Evolutionary conservation across 2,113 vertebrate genomes (phyloP), one percentile per base, ranked within the genome.

Genomic region (Aegotheles bennettii): DNA sequence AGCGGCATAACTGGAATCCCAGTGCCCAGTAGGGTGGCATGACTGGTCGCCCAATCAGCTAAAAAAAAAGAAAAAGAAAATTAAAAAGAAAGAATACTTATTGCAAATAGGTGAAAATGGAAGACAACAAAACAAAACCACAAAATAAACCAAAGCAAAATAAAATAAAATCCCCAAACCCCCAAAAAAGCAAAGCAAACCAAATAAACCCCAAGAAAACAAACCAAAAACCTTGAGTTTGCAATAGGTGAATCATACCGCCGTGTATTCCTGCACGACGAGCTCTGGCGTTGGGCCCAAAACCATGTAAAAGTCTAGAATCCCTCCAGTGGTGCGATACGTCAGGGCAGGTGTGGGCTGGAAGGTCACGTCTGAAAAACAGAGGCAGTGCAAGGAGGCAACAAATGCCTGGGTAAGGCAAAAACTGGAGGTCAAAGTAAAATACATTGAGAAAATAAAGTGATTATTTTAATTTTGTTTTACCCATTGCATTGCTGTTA

Each of bases 401-500:
- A 42, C 10, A 16, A 61, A 69, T 3, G n/a, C 15, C 48, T 14
- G 10, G 2, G 21, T 61, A 7, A 65, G 50, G 15, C 67, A 24
- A 31, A 60, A 82, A 15, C 7, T 3, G 3, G 53, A 29, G 10
- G 15, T 2, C 6, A 61, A 75, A 57, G 20, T 19, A 23, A 63
- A 89, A 38, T 0, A 16, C 0, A 0, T 36, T 8, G 40, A 56
- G 28, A 81, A 79, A 82, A 80, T 14, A 51, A 68, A 76, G 18
- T 4, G 10, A 13, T 43, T 43, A 31, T 16, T 76, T 26, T 18
- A 16, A 16, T 25, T 10, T 25, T 11, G 16, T 33, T 96, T 98
- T 96, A 99, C 99, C 99, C 99, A 99, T 99, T 24, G 98, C 99
- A 79, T 99, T 99, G 96, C 99, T 99, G 98, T 99, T 99, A 2